A percentile compares a stretch with the other conserved stretches of the same genome.
These are phyloP conservation scores for Ctenopoma multispine DNA, from an alignment of 2,797 vertebrate genomes.

Conservation along the genomic window DNA sequence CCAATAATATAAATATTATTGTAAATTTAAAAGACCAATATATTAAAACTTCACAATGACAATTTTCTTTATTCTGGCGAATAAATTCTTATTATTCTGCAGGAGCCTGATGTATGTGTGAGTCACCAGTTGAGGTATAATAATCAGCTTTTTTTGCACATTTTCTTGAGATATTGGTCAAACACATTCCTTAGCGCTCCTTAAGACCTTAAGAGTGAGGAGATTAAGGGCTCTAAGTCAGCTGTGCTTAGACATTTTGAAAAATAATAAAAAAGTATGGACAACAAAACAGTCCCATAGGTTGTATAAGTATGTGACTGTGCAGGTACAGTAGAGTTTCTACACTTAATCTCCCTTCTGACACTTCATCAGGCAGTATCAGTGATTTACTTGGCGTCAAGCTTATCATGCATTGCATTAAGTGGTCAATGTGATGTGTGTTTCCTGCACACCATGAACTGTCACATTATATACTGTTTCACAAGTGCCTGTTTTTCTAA, in stretches of 20 bases:
- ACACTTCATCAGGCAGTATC: too few relatives aligned
- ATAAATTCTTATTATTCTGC: constrained; percentile 52
- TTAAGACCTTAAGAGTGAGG: neutral
- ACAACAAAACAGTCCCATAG: constrained; percentile 17
- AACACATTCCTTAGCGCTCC: neutral
- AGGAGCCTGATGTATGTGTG: constrained; percentile 28
- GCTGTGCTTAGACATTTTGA: constrained; percentile 31
- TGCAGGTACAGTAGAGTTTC: too few relatives aligned
- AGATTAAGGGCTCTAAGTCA: constrained; percentile 16
- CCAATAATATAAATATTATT: too few relatives aligned
- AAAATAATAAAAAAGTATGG: constrained; percentile 17
- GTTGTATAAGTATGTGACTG: constrained; percentile 1
- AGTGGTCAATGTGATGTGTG: too few relatives aligned
- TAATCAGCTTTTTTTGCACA: constrained; percentile 29
- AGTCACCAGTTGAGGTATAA: constrained; percentile 53
- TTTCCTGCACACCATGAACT: too few relatives aligned
- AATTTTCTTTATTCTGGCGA: constrained; percentile 40
- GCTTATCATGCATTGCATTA: too few relatives aligned
- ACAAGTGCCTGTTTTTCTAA: constrained; percentile 16
- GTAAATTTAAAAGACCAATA: constrained; percentile 32
- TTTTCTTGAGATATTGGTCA: constrained; percentile 15
- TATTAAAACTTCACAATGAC: constrained; percentile 34
- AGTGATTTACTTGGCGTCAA: too few relatives aligned
- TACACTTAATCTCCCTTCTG: too few relatives aligned
- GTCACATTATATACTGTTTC: too few relatives aligned